These are phyloP conservation scores for Scarus forsteni DNA, from an alignment of 2,797 vertebrate genomes.

Conservation along the genomic window DNA sequence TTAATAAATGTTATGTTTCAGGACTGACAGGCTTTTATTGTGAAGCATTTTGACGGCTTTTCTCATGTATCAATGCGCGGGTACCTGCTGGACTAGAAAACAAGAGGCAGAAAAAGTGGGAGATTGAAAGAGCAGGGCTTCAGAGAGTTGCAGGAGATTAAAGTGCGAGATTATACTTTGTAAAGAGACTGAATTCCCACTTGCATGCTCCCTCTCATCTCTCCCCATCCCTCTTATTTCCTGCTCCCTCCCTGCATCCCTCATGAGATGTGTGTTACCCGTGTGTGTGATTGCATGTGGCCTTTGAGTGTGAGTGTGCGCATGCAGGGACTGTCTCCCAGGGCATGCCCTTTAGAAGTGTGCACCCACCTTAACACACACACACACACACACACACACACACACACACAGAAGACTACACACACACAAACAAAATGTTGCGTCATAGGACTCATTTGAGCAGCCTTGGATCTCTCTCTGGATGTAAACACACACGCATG, in stretches of 20 bases:
- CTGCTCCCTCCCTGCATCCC: conserved; percentile 40
- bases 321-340: conserved; percentile 39
- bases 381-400: conserved; percentile 23
- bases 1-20: conserved; percentile 44
- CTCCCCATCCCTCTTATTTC: conserved; percentile 37
- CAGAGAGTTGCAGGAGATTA: conserved; percentile 69
- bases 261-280: conserved; percentile 41
- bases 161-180: conserved; percentile 76
- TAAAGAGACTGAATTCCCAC: conserved; percentile 69
- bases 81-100: conserved; percentile 48
- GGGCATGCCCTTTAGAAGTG: conserved; percentile 51
- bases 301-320: neutral
- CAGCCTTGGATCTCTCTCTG: conserved; percentile 31
- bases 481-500: conserved; percentile 47
- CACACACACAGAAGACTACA: conserved; percentile 25
- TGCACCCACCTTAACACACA: conserved; percentile 13
- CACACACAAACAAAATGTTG: conserved; percentile 48
- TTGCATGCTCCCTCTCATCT: conserved; percentile 67
- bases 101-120: conserved; percentile 9
- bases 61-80: conserved; percentile 24
- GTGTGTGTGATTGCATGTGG: conserved; percentile 31
- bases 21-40: conserved; percentile 8
- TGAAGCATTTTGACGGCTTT: conserved; percentile 2
- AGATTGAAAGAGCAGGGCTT: conserved; percentile 59
- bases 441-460: conserved; percentile 48